Conservation (phyloP, 2,888 invertebrate species). For the Meghimatium bilineatum region DNA sequence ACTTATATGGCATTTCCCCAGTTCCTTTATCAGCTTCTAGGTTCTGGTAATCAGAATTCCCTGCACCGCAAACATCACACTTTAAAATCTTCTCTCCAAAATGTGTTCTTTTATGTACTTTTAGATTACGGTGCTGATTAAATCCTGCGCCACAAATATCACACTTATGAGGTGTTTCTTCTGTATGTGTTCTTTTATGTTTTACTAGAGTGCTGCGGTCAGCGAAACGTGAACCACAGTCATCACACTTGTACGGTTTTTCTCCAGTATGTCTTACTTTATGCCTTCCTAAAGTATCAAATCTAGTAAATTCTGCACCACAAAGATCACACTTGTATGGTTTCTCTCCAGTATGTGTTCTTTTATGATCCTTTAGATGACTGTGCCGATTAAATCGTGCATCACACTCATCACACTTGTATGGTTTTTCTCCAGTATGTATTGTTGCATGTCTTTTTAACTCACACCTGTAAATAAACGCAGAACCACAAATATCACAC, state of each 20-base stretch:
- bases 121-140: slow-evolving; percentile 33
- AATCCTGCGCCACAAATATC: slow-evolving; percentile 46
- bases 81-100: too few species aligned
- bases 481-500: background rate
- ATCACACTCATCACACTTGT: too few species aligned
- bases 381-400: slow-evolving; percentile 7
- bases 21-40: slow-evolving; percentile 33
- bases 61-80: background rate
- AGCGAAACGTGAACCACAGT: slow-evolving; percentile 38
- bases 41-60: slow-evolving; percentile 47
- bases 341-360: slow-evolving; percentile 36
- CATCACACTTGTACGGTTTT: slow-evolving; percentile 26
- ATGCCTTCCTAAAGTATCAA: too few species aligned
- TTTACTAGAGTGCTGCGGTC: slow-evolving; percentile 37
- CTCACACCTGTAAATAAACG: background rate
- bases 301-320: too few species aligned
- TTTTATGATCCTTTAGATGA: slow-evolving; percentile 12
- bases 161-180: too few species aligned
- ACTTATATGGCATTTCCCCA: too few species aligned
- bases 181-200: slow-evolving; percentile 24
- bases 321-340: background rate
- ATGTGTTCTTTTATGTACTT: slow-evolving; percentile 30
- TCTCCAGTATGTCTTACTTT: too few species aligned
- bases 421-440: too few species aligned
- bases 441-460: background rate